phyloP scores from a whole-genome alignment of 2,797 vertebrate species.

The Lutra lutra region DNA sequence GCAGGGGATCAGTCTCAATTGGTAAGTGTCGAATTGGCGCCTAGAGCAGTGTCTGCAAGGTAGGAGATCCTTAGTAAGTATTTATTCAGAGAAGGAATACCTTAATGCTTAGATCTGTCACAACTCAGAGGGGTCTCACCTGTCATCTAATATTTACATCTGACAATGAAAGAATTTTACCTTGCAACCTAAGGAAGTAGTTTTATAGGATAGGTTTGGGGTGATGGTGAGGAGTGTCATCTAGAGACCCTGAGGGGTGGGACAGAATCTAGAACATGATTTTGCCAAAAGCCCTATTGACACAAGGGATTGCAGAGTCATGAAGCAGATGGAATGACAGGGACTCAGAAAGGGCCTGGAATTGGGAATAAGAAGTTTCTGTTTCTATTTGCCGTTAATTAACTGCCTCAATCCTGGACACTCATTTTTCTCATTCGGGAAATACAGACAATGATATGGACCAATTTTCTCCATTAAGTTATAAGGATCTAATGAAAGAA shows the following conservation, averaged over 20 bases:
- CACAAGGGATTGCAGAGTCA: neutral
- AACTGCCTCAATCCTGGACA: neutral
- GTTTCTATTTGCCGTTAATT: neutral
- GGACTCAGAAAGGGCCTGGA: neutral
- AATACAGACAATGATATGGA: neutral
- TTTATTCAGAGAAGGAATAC: neutral
- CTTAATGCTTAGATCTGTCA: neutral
- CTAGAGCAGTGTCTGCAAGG: neutral
- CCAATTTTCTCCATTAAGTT: neutral
- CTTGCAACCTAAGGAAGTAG: neutral
- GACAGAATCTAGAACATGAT: neutral
- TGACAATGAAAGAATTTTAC: neutral
- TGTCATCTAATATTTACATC: neutral
- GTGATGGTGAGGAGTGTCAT: neutral
- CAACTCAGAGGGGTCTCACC: neutral
- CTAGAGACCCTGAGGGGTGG: fast-evolving
- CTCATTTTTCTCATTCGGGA: neutral
- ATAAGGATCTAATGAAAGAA: neutral
- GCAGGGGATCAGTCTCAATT: neutral
- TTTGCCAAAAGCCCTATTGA: neutral
- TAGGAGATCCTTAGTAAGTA: neutral
- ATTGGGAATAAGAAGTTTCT: neutral
- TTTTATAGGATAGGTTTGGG: neutral
- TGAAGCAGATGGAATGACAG: neutral
- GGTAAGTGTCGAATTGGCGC: neutral